Percentiles rank a stretch among this genome's conserved stretches.
Evolutionary conservation across 2,113 vertebrate species (phyloP).

Genomic region (Pollimyrus isidori): DNA sequence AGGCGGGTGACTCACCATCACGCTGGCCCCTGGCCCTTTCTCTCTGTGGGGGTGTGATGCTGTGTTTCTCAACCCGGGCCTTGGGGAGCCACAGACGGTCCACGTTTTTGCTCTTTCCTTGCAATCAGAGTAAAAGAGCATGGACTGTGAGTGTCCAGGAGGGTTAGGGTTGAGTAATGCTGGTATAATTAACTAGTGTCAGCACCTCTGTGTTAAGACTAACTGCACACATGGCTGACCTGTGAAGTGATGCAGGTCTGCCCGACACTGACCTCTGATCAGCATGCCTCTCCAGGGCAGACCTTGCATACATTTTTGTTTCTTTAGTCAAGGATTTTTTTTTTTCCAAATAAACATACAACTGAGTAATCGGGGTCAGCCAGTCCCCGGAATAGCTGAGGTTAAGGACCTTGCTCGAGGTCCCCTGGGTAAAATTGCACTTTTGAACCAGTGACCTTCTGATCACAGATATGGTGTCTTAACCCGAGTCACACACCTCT

Average conservation of each 20-base stretch:
- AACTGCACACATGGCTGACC: background rate
- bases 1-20: background rate
- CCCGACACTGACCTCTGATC: background rate
- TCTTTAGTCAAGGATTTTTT: background rate
- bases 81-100: background rate
- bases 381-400: background rate
- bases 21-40: background rate
- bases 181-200: background rate
- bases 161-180: background rate
- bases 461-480: background rate
- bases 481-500: background rate
- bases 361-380: background rate
- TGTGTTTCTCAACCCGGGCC: background rate
- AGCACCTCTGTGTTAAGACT: background rate
- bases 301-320: background rate
- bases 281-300: background rate
- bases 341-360: background rate
- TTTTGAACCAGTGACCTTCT: background rate
- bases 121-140: background rate
- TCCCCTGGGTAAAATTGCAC: background rate
- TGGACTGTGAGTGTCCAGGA: background rate
- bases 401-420: background rate
- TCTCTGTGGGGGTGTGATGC: background rate
- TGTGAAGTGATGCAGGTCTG: background rate
- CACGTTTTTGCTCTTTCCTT: background rate